A percentile compares a stretch with the other conserved stretches of the same genome.
These are phyloP conservation scores for Brevimyrus niger DNA, from an alignment of 2,113 vertebrate species.

Conservation along the genomic window DNA sequence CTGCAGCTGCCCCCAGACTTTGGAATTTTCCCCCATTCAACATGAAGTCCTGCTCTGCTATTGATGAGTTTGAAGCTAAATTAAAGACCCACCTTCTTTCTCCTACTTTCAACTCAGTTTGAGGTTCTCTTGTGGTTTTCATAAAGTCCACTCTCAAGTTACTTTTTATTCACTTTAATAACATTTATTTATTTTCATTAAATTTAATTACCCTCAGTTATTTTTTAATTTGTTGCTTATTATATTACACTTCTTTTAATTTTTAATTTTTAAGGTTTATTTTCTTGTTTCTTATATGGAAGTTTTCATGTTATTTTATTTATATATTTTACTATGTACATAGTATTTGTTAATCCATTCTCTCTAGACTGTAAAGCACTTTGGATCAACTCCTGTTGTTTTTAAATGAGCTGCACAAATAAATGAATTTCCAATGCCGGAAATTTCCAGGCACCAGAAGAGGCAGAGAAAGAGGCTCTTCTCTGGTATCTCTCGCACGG, in stretches of 20 bases:
- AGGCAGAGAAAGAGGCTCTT: not conserved
- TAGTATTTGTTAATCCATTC: not conserved
- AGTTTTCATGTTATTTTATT: not conserved
- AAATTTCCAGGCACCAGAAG: not conserved
- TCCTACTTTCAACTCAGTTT: not conserved
- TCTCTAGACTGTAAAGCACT: not conserved
- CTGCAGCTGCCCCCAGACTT: not conserved
- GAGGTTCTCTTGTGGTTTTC: not conserved
- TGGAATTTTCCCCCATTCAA: not conserved
- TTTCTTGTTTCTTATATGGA: not conserved
- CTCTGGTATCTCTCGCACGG: not conserved
- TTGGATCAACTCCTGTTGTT: not conserved
- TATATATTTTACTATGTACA: not conserved
- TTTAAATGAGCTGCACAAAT: not conserved
- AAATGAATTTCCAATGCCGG: not conserved
- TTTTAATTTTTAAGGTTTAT: not conserved
- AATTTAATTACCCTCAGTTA: not conserved
- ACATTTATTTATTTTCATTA: not conserved
- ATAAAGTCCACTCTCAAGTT: not conserved
- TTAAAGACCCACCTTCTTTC: not conserved
- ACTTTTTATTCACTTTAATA: not conserved
- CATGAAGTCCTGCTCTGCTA: not conserved
- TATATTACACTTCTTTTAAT: not conserved
- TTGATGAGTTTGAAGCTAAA: not conserved
- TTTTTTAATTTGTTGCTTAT: not conserved